Evolutionary conservation across 2,113 vertebrate genomes (phyloP), one percentile per base, ranked within the genome.

Genomic region (Cephalopterus ornatus): DNA sequence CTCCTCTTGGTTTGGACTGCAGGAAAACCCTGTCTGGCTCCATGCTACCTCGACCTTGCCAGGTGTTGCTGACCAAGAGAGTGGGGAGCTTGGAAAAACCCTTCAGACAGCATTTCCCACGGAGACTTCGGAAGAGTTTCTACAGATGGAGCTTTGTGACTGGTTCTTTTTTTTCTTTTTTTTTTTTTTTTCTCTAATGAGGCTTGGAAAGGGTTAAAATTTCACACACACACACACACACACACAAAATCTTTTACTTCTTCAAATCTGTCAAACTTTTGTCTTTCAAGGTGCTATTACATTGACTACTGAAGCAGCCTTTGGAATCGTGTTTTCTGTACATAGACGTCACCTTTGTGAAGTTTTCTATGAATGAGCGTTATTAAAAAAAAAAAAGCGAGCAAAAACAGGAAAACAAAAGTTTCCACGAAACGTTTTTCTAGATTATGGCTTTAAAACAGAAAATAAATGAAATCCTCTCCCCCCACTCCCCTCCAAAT

Each of bases 271-370:
- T 97, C 89, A 93, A 92, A 95, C 95, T 95, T 96, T 93, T 94
- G 95, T 93, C 94, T 98, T 96, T 95, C 89, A 98, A 98, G 98
- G 98, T 99, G 99, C 99, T 99, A 98, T 96, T 96, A 96, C 98
- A 97, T 97, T 98, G 98, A 98, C 97, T 95, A 95, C 98, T 95
- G 96, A 97, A 96, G 97, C 97, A 95, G 95, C 98, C 97, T 96
- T 96, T 89, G 97, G 93, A 95, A 93, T 94, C 13, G 52, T 95
- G 93, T 97, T 97, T 97, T 87, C 91, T 97, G 97, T 97, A 97
- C 93, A 97, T 96, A 97, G 93, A 92, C 5, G 62, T 94, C 95
- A 94, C 97, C 98, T 98, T 98, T 97, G 97, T 97, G 97, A 97
- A 91, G 94, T 94, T 97, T 98, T 98, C 97, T 98, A 98, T 94